A percentile compares a stretch with the other conserved stretches of the same genome.
Conservation (phyloP, 2,888 invertebrate species). For the Aspidapion aeneum region DNA sequence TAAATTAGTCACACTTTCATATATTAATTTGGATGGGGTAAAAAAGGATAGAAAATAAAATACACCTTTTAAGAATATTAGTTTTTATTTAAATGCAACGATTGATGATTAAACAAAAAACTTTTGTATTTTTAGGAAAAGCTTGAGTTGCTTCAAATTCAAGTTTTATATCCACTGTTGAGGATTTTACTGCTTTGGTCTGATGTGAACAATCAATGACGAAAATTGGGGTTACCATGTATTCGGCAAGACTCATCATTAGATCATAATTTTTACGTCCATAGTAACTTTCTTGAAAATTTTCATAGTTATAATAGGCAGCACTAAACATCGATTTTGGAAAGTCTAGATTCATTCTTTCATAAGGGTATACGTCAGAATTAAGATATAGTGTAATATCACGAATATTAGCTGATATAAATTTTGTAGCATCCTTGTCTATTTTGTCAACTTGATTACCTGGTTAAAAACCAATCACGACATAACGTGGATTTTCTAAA, state of each 20-base stretch:
- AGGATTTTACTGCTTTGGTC: conserved; percentile 22
- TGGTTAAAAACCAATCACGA: background rate
- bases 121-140: conserved; percentile 29
- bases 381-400: conserved; percentile 1
- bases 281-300: conserved; percentile 1
- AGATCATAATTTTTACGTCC: background rate
- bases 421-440: background rate
- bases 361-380: background rate
- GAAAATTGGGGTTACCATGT: conserved; percentile 6
- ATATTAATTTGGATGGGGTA: no score
- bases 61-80: no score
- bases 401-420: background rate
- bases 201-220: conserved; percentile 33
- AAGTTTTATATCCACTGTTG: conserved; percentile 23
- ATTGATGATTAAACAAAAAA: conserved; percentile 32
- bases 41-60: no score
- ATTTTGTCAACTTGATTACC: background rate
- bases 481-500: background rate
- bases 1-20: no score
- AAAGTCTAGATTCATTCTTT: conserved; percentile 4
- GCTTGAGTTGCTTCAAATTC: conserved; percentile 31
- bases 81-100: no score
- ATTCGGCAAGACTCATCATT: background rate
- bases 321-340: background rate
- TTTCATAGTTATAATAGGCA: conserved; percentile 1